Evolutionary conservation across 2,888 invertebrate species (phyloP), one percentile per base, ranked within the genome.

Genomic region (Drosophila vallismaia): DNA sequence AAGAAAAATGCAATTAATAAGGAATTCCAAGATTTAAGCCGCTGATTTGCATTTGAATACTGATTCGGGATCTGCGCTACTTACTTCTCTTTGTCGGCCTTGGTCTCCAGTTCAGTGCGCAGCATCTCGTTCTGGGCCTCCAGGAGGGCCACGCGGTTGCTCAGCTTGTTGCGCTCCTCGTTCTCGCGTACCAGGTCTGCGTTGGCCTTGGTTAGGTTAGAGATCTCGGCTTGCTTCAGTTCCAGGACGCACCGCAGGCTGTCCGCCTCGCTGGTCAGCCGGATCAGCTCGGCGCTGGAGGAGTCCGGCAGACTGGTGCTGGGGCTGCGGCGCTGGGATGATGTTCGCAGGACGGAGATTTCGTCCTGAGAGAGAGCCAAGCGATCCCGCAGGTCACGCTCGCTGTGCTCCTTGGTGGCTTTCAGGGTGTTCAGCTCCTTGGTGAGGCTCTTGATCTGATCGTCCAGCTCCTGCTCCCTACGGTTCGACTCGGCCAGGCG

Each of bases 231-330:
- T 89, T 96, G 96, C 88, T 96, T 95, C 88, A 98, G 93, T 83
- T 98, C 98, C 68, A 98, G 93, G 3, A 98, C 98, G 38, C 96
- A 95, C 74, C 97, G 94, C 69, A 98, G 92, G 14, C 98, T 98
- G 79, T 95, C 95, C 1, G 96, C 95, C 91, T 97, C 95, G 68
- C 94, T 95, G 80, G 94, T 93, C 42, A 96, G 81, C 82, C 93
- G 89, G 91, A 81, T 83, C 9, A 91, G 46, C 38, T 90, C 84
- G 0, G 74, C 74, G 33, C 40, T 71, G 49, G 59, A 63, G 4
- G 75, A 72, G n/a, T 51, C 55, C 5, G 72, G 62, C 7, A 68
- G 45, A 19, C 85, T 71, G 50, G 28, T 52, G 60, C 66, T 62
- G 10, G 75, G 85, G 49, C 87, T 80, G 9, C 76, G 85, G 0